Evolutionary conservation across 1,140 invertebrate genomes (phyloP).

Genomic region (Prorops nasuta): DNA sequence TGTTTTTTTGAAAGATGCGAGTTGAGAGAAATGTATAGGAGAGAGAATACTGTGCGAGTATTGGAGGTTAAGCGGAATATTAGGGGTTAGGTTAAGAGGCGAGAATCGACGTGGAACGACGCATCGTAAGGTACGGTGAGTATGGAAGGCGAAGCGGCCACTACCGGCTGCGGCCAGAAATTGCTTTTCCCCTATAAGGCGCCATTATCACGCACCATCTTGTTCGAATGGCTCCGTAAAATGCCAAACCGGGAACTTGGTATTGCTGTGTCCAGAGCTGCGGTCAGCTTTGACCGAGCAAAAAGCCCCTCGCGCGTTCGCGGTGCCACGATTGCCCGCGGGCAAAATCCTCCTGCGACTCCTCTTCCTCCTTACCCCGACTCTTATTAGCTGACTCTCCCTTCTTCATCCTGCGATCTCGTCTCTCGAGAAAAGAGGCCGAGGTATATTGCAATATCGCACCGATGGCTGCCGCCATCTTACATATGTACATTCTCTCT

Average conservation of each 20-base stretch:
- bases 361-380: too few species aligned
- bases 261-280: slow-evolving; percentile 44
- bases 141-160: slow-evolving; percentile 5
- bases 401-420: too few species aligned
- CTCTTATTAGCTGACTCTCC: too few species aligned
- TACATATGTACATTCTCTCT: too few species aligned
- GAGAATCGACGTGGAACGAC: slow-evolving; percentile 36
- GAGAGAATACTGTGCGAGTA: too few species aligned
- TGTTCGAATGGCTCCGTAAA: slow-evolving; percentile 52
- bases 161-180: slow-evolving; percentile 38
- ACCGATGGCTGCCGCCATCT: too few species aligned
- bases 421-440: too few species aligned
- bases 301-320: too few species aligned
- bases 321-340: not conserved
- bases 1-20: too few species aligned
- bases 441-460: too few species aligned
- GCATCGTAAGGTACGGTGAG: slow-evolving; percentile 29
- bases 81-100: slow-evolving; percentile 37
- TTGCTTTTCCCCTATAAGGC: slow-evolving; percentile 53
- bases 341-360: too few species aligned
- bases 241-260: slow-evolving; percentile 36
- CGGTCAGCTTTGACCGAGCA: slow-evolving; percentile 39
- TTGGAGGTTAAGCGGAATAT: slow-evolving; percentile 30
- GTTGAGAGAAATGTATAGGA: not conserved
- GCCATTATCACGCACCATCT: slow-evolving; percentile 54